A percentile compares a stretch with the other conserved stretches of the same genome.
phyloP scores from a whole-genome alignment of 2,888 invertebrate species.

The Cecidostiba fungosa region DNA sequence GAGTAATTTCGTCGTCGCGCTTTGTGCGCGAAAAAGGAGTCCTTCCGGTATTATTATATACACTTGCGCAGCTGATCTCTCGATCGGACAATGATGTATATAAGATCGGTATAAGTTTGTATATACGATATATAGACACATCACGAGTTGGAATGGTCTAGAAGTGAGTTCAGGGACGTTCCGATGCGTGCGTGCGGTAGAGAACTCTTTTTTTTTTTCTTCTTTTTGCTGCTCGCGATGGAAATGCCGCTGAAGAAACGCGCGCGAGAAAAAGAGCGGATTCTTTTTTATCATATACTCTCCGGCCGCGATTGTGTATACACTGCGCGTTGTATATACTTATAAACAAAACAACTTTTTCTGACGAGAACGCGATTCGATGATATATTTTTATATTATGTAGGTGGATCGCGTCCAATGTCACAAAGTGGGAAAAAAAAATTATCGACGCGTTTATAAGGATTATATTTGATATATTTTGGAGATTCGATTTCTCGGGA shows the following conservation, averaged over 20 bases:
- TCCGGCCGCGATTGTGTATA: not conserved
- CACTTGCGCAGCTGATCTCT: not conserved
- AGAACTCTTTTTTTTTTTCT: not conserved
- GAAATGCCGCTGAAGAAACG: slow-evolving; percentile 3
- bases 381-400: not conserved
- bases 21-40: not conserved
- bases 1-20: not conserved
- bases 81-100: not conserved
- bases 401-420: not conserved
- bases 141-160: slow-evolving; percentile 12
- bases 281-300: not conserved
- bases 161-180: slow-evolving; percentile 51
- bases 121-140: not conserved
- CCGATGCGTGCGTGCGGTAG: slow-evolving; percentile 15
- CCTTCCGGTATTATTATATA: not conserved
- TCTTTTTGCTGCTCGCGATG: slow-evolving; percentile 5
- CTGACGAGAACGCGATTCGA: not conserved
- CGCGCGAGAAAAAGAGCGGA: not conserved
- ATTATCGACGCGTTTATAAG: not conserved
- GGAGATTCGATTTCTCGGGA: not conserved
- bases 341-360: slow-evolving; percentile 1
- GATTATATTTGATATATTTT: no score
- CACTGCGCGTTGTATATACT: not conserved
- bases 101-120: not conserved
- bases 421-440: not conserved